A percentile compares a stretch with the other conserved stretches of the same genome.
phyloP scores from a whole-genome alignment of 2,797 vertebrate species.

The Galaxias olidus region DNA sequence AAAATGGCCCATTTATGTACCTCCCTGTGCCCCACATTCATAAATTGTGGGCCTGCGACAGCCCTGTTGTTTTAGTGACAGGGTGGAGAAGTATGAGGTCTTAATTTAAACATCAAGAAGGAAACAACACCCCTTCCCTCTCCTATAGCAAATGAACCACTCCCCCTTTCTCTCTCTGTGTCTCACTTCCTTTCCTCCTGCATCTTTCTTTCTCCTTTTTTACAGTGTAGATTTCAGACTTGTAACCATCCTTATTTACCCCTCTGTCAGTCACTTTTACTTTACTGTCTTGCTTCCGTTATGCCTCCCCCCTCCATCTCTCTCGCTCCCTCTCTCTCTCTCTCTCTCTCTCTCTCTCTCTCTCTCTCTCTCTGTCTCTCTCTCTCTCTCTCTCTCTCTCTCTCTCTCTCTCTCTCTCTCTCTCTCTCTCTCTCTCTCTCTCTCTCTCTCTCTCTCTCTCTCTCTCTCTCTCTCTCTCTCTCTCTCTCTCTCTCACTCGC shows the following conservation, averaged over 20 bases:
- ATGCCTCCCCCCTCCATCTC: neutral
- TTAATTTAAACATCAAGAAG: conserved; percentile 71
- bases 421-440: conserved; percentile 2
- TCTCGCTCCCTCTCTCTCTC: neutral
- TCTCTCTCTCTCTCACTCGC: neutral
- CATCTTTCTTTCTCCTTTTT: too few relatives aligned
- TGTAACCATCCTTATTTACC: too few relatives aligned
- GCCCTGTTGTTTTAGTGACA: conserved; percentile 76
- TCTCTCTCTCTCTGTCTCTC: neutral
- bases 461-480: neutral
- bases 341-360: neutral
- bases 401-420: neutral
- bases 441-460: neutral
- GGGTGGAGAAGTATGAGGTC: conserved; percentile 63
- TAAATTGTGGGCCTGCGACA: conserved; percentile 74
- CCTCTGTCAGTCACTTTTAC: conserved; percentile 1
- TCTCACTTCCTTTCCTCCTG: neutral
- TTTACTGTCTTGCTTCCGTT: too few relatives aligned
- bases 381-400: conserved; percentile 1
- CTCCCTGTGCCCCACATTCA: conserved; percentile 62
- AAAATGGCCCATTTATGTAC: conserved; percentile 83
- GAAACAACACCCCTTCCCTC: conserved; percentile 41
- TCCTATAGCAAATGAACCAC: neutral
- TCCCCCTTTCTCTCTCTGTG: neutral
- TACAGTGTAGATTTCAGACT: too few relatives aligned